These are phyloP conservation scores for Bubalus kerabau DNA, from an alignment of 2,113 vertebrate species.

Conservation along the genomic window DNA sequence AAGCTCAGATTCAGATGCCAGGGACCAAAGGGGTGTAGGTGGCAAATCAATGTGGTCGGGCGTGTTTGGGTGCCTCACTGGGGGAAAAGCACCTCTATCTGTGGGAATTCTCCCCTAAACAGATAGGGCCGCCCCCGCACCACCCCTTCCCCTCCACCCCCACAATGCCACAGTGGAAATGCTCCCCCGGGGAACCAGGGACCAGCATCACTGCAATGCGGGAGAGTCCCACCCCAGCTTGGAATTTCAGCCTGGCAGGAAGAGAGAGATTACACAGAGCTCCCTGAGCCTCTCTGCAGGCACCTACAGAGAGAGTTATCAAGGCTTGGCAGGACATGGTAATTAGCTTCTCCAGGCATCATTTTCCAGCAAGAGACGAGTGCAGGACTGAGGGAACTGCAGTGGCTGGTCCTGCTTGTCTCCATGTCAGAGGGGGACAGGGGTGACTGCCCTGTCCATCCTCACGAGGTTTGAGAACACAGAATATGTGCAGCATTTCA, in stretches of 20 bases:
- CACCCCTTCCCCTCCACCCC: background rate
- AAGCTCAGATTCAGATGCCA: background rate
- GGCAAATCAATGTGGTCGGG: background rate
- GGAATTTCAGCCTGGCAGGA: background rate
- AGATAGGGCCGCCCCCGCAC: background rate
- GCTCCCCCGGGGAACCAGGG: background rate
- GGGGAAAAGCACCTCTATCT: background rate
- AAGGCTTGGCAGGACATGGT: background rate
- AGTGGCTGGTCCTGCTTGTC: too few species aligned
- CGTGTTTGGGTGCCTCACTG: background rate
- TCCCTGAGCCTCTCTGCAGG: background rate
- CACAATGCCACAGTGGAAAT: background rate
- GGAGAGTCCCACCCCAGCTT: background rate
- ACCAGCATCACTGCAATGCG: accelerated
- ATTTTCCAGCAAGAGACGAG: background rate
- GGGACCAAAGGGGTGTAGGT: background rate
- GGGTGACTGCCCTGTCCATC: background rate
- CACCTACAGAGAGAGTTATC: background rate
- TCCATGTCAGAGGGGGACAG: background rate
- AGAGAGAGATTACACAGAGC: background rate
- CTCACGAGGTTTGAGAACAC: accelerated
- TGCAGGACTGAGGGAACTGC: background rate
- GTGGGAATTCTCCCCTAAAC: background rate
- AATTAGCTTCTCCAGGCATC: background rate
- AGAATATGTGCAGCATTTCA: background rate